phyloP scores from a whole-genome alignment of 2,797 vertebrate species.

The Rhynchotus rufescens region DNA sequence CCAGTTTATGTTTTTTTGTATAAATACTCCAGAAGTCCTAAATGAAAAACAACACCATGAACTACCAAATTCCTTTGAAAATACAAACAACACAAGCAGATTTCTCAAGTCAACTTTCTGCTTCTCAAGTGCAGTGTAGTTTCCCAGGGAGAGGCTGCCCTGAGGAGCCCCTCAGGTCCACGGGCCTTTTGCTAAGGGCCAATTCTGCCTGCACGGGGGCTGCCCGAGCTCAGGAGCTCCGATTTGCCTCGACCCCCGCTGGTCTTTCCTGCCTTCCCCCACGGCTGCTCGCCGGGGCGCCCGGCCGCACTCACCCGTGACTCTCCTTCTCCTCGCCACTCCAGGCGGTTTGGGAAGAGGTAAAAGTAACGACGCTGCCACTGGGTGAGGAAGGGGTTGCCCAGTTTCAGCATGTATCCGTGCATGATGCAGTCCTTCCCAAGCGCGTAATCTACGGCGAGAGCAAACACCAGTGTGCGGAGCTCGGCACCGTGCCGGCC shows the following conservation, averaged over 20 bases:
- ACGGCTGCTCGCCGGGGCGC: not conserved
- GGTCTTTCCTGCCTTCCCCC: not conserved
- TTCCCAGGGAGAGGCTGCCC: not conserved
- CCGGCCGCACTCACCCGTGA: slow-evolving; percentile 87
- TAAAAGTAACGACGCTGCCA: slow-evolving; percentile 99
- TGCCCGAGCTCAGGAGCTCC: rapidly evolving
- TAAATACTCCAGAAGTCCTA: slow-evolving; percentile 87
- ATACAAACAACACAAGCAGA: not conserved
- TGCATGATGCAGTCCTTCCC: slow-evolving; percentile 98
- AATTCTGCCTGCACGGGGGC: not conserved
- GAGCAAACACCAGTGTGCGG: rapidly evolving
- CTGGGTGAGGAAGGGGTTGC: slow-evolving; percentile 96
- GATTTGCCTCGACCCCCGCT: not conserved
- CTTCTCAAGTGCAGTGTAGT: not conserved
- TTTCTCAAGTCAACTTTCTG: not conserved
- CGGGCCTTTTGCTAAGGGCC: not conserved
- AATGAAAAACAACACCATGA: slow-evolving; percentile 68
- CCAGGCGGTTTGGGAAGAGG: slow-evolving; percentile 98
- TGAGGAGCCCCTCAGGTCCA: not conserved
- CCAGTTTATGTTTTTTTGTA: slow-evolving; percentile 82
- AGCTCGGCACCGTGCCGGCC: not conserved
- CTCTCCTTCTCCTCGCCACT: slow-evolving; percentile 96
- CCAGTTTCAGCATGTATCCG: slow-evolving; percentile 95
- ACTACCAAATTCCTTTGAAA: not conserved
- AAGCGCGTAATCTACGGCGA: slow-evolving; percentile 90